Evolutionary conservation across 2,113 vertebrate species (phyloP).

Genomic region (Cygnus buccinator): DNA sequence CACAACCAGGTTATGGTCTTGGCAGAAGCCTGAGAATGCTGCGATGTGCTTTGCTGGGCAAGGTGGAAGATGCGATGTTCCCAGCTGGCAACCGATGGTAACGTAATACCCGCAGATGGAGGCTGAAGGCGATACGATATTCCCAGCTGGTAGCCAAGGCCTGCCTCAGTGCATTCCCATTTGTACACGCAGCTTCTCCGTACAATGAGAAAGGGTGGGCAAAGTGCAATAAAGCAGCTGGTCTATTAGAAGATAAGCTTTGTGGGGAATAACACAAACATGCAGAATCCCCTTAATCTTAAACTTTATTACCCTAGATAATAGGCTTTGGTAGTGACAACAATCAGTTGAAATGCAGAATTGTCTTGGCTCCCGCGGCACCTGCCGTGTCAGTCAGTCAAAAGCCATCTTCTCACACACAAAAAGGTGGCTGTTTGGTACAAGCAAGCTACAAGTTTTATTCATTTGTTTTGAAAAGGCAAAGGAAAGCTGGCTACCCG

Average conservation of each 20-base stretch:
- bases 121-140: constrained; percentile 56
- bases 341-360: constrained; percentile 72
- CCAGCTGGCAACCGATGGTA: constrained; percentile 74
- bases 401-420: not conserved
- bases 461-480: not conserved
- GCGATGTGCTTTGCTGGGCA: constrained; percentile 32
- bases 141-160: constrained; percentile 74
- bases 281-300: constrained; percentile 78
- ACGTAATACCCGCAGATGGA: constrained; percentile 75
- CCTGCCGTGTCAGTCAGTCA: constrained; percentile 74
- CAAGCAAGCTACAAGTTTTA: not conserved
- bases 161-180: constrained; percentile 37
- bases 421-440: constrained; percentile 31
- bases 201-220: constrained; percentile 64
- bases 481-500: not conserved
- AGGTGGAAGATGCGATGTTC: constrained; percentile 47
- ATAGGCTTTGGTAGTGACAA: constrained; percentile 75
- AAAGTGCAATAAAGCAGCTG: constrained; percentile 77
- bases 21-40: constrained; percentile 16
- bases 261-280: constrained; percentile 77
- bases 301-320: constrained; percentile 78
- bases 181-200: constrained; percentile 8
- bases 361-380: constrained; percentile 65
- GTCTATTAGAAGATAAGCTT: constrained; percentile 80
- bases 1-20: not conserved